Base-by-base conservation (phyloP, 2,797 vertebrate species). In the Micromesistius poutassou region DNA sequence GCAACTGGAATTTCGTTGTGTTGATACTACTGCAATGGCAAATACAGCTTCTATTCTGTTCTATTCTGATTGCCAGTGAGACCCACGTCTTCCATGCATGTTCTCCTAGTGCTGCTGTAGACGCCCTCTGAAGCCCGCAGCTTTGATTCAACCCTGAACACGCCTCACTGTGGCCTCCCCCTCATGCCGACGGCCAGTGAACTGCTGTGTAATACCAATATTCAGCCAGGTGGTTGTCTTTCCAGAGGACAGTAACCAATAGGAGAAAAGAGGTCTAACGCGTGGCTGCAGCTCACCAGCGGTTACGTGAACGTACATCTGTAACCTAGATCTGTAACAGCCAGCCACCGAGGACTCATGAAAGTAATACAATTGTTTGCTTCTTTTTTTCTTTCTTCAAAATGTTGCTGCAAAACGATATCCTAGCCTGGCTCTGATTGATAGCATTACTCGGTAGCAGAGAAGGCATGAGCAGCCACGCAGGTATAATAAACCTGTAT, bases 151-250 rank as follows among this genome's bases (percentile, higher is more conserved):
- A 78, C 10, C 25, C 25, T 71, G 83, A 79, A 19, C 9, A 62
- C 66, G 72, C 76, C 83, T 85, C 84, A 71, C 55, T 78, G 75
- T 78, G 79, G 77, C 79, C 77, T 81, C 80, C 82, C 28, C 68
- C 1, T 71, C 68, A 1, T 78, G 81, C 76, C 50, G 78, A 85
- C 79, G 81, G 82, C 82, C 84, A 76, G 82, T 79, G 82, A 89
- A 79, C 74, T 25, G 71, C 86, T 78, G 31, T 83, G 85, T 91
- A 90, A 92, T 90, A 88, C 91, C 88, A 92, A 92, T 93, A 91
- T 92, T 92, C 89, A 91, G 91, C 93, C 87, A 89, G 87, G 82
- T 71, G 85, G 89, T 91, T 92, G 90, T 89, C 86, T 87, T 90
- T 74, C 50, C 87, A 85, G 84, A 80, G 86, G 87, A 85, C 85